Evolutionary conservation across 2,888 invertebrate species (phyloP), one percentile per base, ranked within the genome.

Genomic region (Ganaspis brasiliensis): DNA sequence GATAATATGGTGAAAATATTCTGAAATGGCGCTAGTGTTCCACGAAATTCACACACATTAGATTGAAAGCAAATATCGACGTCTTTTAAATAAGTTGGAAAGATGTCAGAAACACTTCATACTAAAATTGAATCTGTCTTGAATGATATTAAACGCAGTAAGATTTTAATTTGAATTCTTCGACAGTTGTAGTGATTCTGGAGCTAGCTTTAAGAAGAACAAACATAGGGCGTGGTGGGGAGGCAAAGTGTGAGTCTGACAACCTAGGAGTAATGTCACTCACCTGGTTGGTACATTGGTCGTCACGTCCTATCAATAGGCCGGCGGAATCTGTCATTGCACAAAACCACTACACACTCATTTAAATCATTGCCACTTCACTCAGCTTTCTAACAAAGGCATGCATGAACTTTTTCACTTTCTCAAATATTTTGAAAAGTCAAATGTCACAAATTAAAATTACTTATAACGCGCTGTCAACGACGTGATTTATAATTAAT

Each of bases 251-350:
- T 79, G 78, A 79, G 78, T 81, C 80, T 80, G 78, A 75, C 77
- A 80, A 78, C 78, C 81, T 78, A 63, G 72, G 78, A 76, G 52
- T 73, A 72, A 79, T 80, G 80, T 78, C 70, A 83, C 86, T 84
- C 84, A 91, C 91, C 91, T 89, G 89, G 84, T 81, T 90, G 90
- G 91, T 91, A 91, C 91, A 91, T 91, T 89, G 88, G 87, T 89
- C 87, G 88, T 86, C 85, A 83, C 85, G 85, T 82, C 81, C 85
- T 82, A 85, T 84, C 79, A 85, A 80, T 77, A 80, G 78, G 78
- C 79, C 79, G 81, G 82, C 83, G 82, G 87, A 85, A 81, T 86
- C 84, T 90, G 84, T 88, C 91, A 90, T 90, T 88, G 89, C 90
- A 91, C 89, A 88, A 85, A 78, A 79, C 87, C 88, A 89, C 87